Evolutionary conservation across 2,113 vertebrate genomes (phyloP), one percentile per base, ranked within the genome.

Genomic region (Peromyscus polionotus): DNA sequence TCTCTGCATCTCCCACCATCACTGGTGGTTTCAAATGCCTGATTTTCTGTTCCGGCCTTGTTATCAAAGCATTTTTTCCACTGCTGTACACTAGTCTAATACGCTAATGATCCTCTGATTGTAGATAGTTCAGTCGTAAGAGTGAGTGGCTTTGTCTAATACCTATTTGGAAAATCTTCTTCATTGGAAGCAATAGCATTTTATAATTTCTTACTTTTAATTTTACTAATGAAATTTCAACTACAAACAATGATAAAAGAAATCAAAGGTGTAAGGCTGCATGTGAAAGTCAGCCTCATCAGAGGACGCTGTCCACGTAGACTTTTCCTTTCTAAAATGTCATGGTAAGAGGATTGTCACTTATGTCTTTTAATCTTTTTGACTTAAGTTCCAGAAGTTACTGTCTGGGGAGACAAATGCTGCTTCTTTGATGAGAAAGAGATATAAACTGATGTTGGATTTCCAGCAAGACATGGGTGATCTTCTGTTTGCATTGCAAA

Each of bases 211-310:
- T 65, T 95, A 67, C 20, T 75, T 84, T 80, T 95, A 48, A 68
- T 85, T 93, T 65, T 73, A 11, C 36, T 72, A n/a, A 76, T 68
- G 45, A 76, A 90, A 89, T 90, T 84, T 97, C 75, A 93, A 24
- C 76, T 96, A 12, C 20, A 93, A 93, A 70, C 42, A 90, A 88
- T 36, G 28, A 28, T 13, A 90, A 90, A 19, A 51, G 48, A 36
- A 76, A 90, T 48, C 17, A 90, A 85, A 93, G 14, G 11, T 81
- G 1, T 14, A 2, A 63, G 4, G 5, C 72, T 92, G 42, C 28
- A 61, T 89, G 31, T 68, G 39, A 73, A 96, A 81, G 1, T 48
- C 20, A 1, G 57, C 54, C 45, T 96, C 83, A 89, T 61, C 57
- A 79, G 57, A 86, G 2, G 26, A 54, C n/a, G 7, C 57, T 68